Percentiles rank a stretch among this genome's conserved stretches.
Evolutionary conservation across 2,113 vertebrate genomes (phyloP).

Genomic region (Climacteris rufus): DNA sequence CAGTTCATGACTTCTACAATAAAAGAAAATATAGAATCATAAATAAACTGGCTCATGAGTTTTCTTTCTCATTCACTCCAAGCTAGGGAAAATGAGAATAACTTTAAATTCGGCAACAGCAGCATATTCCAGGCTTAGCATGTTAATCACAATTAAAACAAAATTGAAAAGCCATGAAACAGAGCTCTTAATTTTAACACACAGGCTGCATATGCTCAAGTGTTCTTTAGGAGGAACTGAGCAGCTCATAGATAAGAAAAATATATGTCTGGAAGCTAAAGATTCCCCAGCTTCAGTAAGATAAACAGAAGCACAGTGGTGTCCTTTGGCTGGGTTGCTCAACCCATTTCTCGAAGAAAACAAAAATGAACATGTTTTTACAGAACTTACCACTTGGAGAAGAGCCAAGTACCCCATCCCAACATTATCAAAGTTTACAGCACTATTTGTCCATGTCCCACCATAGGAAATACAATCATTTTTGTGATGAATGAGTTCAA

Average conservation of each 20-base stretch:
- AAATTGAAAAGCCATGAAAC: background rate
- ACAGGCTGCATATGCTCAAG: background rate
- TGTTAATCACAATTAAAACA: background rate
- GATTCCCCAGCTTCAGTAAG: background rate
- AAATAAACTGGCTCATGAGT: background rate
- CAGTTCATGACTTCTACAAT: background rate
- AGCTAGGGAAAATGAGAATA: background rate
- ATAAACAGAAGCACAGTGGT: background rate
- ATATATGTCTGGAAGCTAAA: background rate
- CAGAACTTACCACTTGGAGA: constrained; percentile 74
- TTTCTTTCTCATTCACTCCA: background rate
- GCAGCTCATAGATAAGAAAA: background rate
- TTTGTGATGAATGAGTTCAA: rapidly evolving
- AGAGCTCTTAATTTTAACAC: background rate
- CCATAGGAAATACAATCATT: rapidly evolving
- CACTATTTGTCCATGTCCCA: constrained; percentile 4
- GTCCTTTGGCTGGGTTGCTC: background rate
- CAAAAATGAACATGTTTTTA: background rate
- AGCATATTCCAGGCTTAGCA: background rate
- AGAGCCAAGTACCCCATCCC: constrained; percentile 74
- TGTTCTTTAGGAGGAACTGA: background rate
- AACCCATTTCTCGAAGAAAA: background rate
- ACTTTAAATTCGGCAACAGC: background rate
- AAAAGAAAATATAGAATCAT: background rate
- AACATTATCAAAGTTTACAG: constrained; percentile 74